Evolutionary conservation across 2,797 vertebrate genomes (phyloP).

Genomic region (Tamandua tetradactyla): DNA sequence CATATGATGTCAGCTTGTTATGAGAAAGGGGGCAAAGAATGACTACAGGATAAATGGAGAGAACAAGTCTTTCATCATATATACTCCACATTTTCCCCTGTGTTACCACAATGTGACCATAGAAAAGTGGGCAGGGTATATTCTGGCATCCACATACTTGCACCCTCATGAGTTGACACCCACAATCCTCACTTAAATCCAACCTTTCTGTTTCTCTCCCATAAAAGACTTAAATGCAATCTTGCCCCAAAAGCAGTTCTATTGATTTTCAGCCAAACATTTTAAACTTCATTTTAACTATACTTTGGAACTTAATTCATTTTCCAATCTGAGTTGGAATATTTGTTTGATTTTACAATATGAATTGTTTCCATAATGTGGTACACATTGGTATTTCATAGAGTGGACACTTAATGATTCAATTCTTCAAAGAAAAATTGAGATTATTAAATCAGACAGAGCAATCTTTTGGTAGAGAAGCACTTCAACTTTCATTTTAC

Average conservation of each 20-base stretch:
- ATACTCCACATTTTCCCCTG: neutral
- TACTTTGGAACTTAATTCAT: neutral
- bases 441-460: conserved; percentile 23
- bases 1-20: neutral
- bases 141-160: neutral
- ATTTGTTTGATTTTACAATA: conserved; percentile 34
- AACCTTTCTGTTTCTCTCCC: neutral
- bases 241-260: neutral
- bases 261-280: conserved; percentile 27
- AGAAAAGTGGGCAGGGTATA: neutral
- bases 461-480: neutral
- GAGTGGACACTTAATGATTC: conserved; percentile 5
- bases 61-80: neutral
- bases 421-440: conserved; percentile 36
- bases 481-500: conserved; percentile 38
- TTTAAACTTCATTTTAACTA: conserved; percentile 27
- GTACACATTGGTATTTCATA: neutral
- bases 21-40: neutral
- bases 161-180: neutral
- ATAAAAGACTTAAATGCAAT: neutral
- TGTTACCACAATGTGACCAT: neutral
- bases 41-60: neutral
- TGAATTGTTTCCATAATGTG: neutral
- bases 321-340: conserved; percentile 32
- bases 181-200: neutral